Base-by-base conservation (phyloP, 2,113 vertebrate species). In the Nycticebus coucang region DNA sequence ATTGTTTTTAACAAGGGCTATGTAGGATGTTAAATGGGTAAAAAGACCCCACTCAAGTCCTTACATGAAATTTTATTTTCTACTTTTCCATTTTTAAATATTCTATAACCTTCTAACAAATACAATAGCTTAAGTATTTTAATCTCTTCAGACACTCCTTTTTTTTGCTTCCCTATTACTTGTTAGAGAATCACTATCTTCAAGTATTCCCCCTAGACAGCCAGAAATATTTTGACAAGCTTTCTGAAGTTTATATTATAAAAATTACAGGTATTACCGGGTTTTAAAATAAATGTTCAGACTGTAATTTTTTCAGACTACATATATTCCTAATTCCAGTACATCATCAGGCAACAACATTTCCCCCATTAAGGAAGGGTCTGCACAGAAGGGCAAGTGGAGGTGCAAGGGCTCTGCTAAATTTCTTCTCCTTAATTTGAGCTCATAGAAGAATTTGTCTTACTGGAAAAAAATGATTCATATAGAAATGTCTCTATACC, bases 191-290 rank as follows among this genome's bases (percentile, higher is more conserved):
- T 33, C 4, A 19, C 19, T 55, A 17, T 86, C 87, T 94, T 95
- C 79, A 79, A 91, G 19, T 90, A 86, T 91, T 92, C 35, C 88
- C 33, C 57, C 5, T 59, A 84, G 24, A 68, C 30, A 37, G 18
- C 18, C 30, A 83, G 66, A 96, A 95, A 91, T 80, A 91, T 96
- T 96, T 96, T 95, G 97, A 92, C 88, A 95, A 57, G 15, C 64
- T 80, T 88, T 89, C 77, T 71, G 53, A 90, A 37, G 26, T 95
- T 94, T 95, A 22, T 79, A 80, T 90, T 93, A 83, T 68, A 72
- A 93, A 97, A 94, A 94, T 92, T 91, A 57, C 30, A 92, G 92
- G 45, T 92, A 78, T 57, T 59, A 41, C 2, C 24, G 17, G 19
- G 2, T 64, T 82, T 94, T 68, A 95, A 95, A 92, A 79, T 88